phyloP scores from a whole-genome alignment of 2,113 vertebrate species.

The Eulemur rufifrons region DNA sequence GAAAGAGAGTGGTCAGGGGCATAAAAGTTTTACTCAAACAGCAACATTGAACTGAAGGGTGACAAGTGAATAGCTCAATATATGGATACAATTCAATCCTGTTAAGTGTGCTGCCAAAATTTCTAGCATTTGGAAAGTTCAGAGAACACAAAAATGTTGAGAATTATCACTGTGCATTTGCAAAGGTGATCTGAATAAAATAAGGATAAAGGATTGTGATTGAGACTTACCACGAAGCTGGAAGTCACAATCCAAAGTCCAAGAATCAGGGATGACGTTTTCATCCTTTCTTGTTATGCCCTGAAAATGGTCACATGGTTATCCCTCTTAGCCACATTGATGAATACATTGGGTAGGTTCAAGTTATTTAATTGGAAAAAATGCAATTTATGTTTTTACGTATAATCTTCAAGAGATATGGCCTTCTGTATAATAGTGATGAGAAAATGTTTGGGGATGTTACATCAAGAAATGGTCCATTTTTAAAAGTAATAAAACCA shows the following conservation, averaged over 20 bases:
- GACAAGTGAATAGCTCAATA: neutral
- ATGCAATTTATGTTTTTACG: neutral
- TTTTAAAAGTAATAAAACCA: neutral
- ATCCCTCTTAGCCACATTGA: neutral
- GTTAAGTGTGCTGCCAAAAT: neutral
- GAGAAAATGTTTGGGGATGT: neutral
- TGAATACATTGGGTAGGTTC: neutral
- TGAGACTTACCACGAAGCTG: neutral
- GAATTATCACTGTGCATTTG: neutral
- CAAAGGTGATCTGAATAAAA: neutral
- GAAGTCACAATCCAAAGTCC: slow-evolving; percentile 19
- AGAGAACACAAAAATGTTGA: neutral
- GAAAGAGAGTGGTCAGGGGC: neutral
- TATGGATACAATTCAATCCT: neutral
- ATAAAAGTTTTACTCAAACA: neutral
- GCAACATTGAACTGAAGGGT: neutral
- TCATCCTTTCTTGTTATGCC: neutral
- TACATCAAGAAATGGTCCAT: neutral
- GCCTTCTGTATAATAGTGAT: neutral
- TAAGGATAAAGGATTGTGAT: neutral
- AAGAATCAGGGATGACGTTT: neutral
- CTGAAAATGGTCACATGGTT: neutral
- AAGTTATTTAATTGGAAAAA: neutral
- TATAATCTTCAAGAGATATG: neutral
- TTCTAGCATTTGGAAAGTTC: neutral